A percentile compares a stretch with the other conserved stretches of the same genome.
These are phyloP conservation scores for Trachurus trachurus DNA, from an alignment of 2,797 vertebrate species.

Conservation along the genomic window DNA sequence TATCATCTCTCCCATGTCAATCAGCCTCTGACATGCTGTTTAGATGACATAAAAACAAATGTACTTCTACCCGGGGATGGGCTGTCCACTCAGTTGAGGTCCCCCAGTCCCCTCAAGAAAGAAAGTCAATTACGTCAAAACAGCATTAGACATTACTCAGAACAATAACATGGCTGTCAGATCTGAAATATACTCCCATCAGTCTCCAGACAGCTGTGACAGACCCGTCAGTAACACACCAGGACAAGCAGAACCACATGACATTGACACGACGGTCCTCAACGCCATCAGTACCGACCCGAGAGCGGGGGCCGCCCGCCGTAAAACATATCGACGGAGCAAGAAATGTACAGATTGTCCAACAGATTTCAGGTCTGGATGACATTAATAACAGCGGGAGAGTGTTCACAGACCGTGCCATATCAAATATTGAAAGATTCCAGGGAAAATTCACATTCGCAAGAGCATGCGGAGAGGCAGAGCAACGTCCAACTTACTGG, in stretches of 20 bases:
- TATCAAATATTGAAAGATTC: conserved; percentile 56
- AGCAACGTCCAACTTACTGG: conserved; percentile 27
- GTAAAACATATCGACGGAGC: conserved; percentile 1
- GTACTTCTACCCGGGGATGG: neutral
- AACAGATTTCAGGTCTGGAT: conserved; percentile 26
- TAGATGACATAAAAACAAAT: neutral
- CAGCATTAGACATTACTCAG: conserved; percentile 4
- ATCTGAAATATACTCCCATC: conserved; percentile 27
- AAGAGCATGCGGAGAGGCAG: conserved; percentile 13
- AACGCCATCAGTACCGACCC: neutral
- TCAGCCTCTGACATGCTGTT: neutral
- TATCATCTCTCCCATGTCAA: neutral
- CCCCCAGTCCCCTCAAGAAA: neutral
- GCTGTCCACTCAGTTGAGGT: neutral
- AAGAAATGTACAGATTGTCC: conserved; percentile 23
- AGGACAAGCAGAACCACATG: conserved; percentile 27
- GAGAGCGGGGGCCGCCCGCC: too few species aligned
- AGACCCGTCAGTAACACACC: conserved; percentile 4
- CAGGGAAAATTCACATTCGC: conserved; percentile 18
- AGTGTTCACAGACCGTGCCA: conserved; percentile 20
- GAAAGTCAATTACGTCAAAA: conserved; percentile 12
- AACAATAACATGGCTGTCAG: conserved; percentile 19
- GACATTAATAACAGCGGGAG: conserved; percentile 36
- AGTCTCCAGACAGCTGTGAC: conserved; percentile 28
- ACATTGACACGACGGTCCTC: conserved; percentile 15